Evolutionary conservation across 2,888 invertebrate species (phyloP).

Genomic region (Rhyacophila evoluta): DNA sequence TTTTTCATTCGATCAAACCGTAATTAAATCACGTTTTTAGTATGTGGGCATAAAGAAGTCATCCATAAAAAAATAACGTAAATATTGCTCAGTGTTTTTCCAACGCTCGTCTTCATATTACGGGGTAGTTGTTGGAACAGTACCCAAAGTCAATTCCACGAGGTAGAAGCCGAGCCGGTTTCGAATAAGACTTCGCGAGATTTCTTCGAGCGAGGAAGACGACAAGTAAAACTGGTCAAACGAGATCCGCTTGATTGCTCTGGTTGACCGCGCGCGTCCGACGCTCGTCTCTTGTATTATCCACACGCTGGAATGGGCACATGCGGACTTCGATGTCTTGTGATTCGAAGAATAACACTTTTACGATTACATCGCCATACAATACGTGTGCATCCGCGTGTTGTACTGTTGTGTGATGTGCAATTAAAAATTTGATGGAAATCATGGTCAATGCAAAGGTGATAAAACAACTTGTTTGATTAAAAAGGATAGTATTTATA

Average conservation of each 20-base stretch:
- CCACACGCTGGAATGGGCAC: conserved; percentile 42
- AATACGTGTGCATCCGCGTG: too few species aligned
- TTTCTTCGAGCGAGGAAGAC: neutral
- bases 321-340: conserved; percentile 27
- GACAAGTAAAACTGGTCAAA: conserved; percentile 29
- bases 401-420: too few species aligned
- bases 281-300: conserved; percentile 34
- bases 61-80: neutral
- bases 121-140: neutral
- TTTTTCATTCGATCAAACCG: too few species aligned
- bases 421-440: too few species aligned
- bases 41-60: too few species aligned
- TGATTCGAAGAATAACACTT: neutral
- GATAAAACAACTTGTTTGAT: too few species aligned
- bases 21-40: too few species aligned
- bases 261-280: conserved; percentile 45
- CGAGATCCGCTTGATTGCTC: conserved; percentile 25
- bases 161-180: neutral
- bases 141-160: neutral
- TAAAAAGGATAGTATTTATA: too few species aligned
- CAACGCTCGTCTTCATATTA: neutral
- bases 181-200: neutral
- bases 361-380: neutral
- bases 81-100: neutral
- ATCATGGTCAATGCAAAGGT: too few species aligned